These are phyloP conservation scores for Piscicola geometra DNA, from an alignment of 2,888 invertebrate species.

Conservation along the genomic window DNA sequence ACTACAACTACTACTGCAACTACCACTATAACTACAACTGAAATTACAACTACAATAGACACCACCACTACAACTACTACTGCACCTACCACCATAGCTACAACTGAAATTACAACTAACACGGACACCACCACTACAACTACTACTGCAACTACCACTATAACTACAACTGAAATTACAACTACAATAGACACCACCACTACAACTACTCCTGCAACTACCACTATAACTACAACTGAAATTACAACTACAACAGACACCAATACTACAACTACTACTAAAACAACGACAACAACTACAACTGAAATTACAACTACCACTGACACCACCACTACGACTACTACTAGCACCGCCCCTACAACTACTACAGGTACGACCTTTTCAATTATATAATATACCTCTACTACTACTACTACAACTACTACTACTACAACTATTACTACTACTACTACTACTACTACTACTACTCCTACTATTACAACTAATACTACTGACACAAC, in stretches of 20 bases:
- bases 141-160: too few species aligned
- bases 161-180: background rate
- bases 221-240: background rate
- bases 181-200: background rate
- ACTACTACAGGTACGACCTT: background rate
- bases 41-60: background rate
- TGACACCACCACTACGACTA: background rate
- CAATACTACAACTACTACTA: background rate
- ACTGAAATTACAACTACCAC: too few species aligned
- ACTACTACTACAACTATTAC: background rate
- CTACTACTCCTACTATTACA: background rate
- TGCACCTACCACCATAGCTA: background rate
- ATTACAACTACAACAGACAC: background rate
- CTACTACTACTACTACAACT: background rate
- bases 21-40: background rate
- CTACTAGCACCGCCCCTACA: background rate
- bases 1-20: background rate
- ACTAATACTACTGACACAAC: background rate
- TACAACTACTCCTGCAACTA: background rate
- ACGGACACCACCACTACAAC: background rate
- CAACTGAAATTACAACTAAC: background rate
- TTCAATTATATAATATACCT: background rate
- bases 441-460: background rate
- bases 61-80: background rate
- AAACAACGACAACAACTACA: background rate